Conservation (phyloP, 2,113 vertebrate genomes). For the Camelus bactrianus region DNA sequence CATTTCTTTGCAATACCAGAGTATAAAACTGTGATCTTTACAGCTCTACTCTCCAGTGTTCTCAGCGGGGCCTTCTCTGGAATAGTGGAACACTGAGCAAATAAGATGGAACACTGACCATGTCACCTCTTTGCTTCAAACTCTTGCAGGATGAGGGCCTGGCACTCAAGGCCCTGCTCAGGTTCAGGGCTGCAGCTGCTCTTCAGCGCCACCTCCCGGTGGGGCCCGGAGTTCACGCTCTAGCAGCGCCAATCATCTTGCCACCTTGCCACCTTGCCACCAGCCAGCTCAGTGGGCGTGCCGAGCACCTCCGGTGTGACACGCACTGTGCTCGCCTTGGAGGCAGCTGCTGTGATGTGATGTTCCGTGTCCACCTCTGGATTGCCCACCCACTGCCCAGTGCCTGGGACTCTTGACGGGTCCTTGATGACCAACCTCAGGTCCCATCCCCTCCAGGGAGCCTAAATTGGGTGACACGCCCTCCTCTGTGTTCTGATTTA, state of each 20-base stretch:
- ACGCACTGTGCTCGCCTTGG: background rate
- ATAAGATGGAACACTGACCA: background rate
- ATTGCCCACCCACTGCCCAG: background rate
- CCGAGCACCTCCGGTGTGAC: background rate
- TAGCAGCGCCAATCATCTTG: background rate
- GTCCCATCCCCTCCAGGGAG: background rate
- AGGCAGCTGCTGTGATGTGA: rapidly evolving
- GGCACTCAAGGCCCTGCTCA: background rate
- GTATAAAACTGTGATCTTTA: background rate
- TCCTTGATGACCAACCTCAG: background rate
- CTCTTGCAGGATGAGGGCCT: background rate
- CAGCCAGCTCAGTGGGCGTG: no score
- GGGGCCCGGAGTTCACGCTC: background rate
- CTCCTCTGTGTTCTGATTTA: background rate
- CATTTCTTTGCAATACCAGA: background rate
- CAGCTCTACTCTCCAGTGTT: background rate
- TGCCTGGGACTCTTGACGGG: background rate
- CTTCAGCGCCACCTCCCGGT: background rate
- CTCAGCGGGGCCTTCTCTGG: background rate
- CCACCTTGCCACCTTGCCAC: background rate
- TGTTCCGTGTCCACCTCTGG: background rate
- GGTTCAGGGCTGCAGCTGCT: background rate
- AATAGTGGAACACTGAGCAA: background rate
- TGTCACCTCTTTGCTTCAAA: background rate
- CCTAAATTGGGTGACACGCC: background rate